Conservation (phyloP, 2,797 vertebrate species). For the Sylvia borin region DNA sequence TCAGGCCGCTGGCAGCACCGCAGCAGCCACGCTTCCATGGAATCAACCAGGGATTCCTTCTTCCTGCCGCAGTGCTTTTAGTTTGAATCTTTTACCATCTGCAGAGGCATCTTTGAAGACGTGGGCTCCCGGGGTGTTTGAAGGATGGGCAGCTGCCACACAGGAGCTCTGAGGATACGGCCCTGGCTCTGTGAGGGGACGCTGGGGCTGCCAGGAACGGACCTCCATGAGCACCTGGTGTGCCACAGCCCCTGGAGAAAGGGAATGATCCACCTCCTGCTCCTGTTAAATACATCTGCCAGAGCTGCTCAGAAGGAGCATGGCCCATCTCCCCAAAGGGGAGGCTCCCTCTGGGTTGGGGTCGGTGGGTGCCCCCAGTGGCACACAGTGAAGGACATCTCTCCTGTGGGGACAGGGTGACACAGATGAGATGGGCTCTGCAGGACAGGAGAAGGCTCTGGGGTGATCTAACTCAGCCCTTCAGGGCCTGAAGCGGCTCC, state of each 20-base stretch:
- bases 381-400: fast-evolving
- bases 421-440: neutral
- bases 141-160: too few relatives aligned
- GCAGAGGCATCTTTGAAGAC: neutral
- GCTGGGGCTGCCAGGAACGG: fast-evolving
- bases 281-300: fast-evolving
- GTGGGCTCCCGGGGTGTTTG: neutral
- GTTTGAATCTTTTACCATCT: neutral
- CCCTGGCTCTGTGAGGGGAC: neutral
- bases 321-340: fast-evolving
- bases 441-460: neutral
- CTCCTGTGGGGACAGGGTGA: neutral
- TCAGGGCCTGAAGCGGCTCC: neutral
- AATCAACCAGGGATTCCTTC: neutral
- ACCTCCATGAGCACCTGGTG: fast-evolving
- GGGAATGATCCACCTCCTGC: neutral
- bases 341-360: neutral
- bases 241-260: neutral
- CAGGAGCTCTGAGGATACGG: neutral
- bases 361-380: fast-evolving
- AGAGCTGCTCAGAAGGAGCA: too few relatives aligned
- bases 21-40: fast-evolving
- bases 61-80: neutral
- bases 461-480: neutral
- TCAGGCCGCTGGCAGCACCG: fast-evolving